Evolutionary conservation across 2,797 vertebrate species (phyloP).

Genomic region (Atherinosoma microstoma): DNA sequence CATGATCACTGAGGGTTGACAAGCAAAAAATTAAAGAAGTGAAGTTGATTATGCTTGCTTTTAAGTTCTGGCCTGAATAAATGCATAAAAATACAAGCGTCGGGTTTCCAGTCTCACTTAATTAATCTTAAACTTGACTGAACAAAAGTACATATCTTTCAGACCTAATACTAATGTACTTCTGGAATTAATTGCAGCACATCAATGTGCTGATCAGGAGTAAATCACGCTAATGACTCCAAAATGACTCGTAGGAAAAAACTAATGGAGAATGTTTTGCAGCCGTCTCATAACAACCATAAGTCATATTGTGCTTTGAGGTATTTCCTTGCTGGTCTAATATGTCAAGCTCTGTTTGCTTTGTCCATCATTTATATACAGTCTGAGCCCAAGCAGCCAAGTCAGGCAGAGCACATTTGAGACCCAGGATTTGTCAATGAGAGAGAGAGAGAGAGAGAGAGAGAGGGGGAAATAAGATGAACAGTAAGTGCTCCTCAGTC

Average conservation of each 20-base stretch:
- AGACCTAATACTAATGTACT: not conserved
- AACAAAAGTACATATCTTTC: not conserved
- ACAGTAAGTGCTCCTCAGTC: not conserved
- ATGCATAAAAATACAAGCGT: not conserved
- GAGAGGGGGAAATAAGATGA: not conserved
- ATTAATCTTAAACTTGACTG: not conserved
- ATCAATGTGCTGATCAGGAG: not conserved
- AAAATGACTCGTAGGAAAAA: not conserved
- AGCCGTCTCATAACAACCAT: not conserved
- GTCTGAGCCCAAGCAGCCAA: not conserved
- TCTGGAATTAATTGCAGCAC: not conserved
- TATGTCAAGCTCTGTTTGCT: not conserved
- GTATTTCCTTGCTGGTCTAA: not conserved
- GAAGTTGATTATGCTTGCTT: no score
- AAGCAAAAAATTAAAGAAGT: no score
- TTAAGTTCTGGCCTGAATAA: no score
- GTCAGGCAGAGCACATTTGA: not conserved
- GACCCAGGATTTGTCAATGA: not conserved
- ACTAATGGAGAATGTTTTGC: no score
- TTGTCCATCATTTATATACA: not conserved
- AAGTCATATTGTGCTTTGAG: not conserved
- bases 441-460: not conserved
- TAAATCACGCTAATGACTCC: not conserved
- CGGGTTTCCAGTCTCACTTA: not conserved
- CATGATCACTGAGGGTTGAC: no score